phyloP scores from a whole-genome alignment of 2,113 vertebrate species.

The Urocitellus parryii region DNA sequence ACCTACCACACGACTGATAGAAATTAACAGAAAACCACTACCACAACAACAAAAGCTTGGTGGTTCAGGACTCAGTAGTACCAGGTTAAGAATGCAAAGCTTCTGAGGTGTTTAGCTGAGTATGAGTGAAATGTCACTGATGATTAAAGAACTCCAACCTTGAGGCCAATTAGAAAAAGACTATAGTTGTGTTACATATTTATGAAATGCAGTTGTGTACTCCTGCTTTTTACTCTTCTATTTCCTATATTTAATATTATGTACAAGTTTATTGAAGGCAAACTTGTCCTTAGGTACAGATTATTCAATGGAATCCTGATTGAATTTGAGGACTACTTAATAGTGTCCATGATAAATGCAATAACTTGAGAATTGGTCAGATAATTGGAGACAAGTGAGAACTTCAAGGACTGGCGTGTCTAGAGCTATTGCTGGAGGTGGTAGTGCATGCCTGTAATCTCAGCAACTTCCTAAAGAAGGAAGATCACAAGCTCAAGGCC shows the following conservation, averaged over 20 bases:
- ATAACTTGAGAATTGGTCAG: neutral
- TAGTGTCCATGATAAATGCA: neutral
- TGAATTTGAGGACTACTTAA: neutral
- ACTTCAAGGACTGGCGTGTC: neutral
- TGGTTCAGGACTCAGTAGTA: neutral
- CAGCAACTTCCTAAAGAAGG: too few species aligned
- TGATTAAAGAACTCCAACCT: neutral
- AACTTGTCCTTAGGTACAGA: neutral
- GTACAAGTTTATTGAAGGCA: neutral
- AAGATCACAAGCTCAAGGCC: too few species aligned
- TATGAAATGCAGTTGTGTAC: neutral
- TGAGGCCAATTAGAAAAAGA: neutral
- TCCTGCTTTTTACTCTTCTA: neutral
- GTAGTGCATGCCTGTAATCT: too few species aligned
- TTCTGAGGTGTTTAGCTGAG: neutral
- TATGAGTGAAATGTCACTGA: neutral
- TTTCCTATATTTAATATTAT: conserved; percentile 16
- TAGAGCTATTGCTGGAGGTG: too few species aligned
- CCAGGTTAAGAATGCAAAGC: neutral
- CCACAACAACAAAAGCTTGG: neutral
- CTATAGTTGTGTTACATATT: neutral
- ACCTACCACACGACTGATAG: neutral
- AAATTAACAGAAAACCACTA: neutral
- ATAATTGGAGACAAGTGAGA: neutral
- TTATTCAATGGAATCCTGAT: neutral